Base-by-base conservation (phyloP, 2,888 invertebrate species). In the Thera britannica region DNA sequence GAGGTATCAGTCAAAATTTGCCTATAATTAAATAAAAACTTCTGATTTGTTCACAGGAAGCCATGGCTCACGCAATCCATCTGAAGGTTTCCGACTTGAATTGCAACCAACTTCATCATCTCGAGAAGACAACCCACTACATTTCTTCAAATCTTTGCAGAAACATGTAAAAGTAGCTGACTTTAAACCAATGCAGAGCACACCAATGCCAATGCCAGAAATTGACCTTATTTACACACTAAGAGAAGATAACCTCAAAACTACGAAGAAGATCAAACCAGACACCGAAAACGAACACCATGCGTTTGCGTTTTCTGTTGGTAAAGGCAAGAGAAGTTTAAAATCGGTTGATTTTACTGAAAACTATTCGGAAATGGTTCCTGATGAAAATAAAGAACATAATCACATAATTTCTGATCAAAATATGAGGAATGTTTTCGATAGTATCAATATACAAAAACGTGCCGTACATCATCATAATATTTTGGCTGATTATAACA, bases 21-120 rank as follows among this genome's bases (percentile, higher is more conserved):
- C 23, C 23, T 23, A 23, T 23, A 23, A 23, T 23, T 23, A 23
- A 23, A 23, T 1, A 23, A 38, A 38, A 3, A 38, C 38, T 38
- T 5, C 6, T 38, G 38, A 38, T 38, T 38, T 46, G 51, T 49
- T 54, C 2, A 11, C 54, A 54, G 54, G 61, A 34, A 54, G 6
- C 35, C 52, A 65, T 59, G 36, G 49, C 36, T n/a, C n/a, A 68
- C 62, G 41, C 5, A 52, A 48, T 38, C 58, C 35, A n/a, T 77
- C 80, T 6, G 83, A 85, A 74, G 85, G 82, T 1, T 67, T 85
- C 7, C 66, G 77, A 65, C 72, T 85, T 8, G 77, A 85, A 74
- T 3, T 80, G 0, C 70, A 67, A 6, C 79, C 82, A 0, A 78
- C 77, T 3, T 62, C 68, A 1, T 46, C 34, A 35, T 0, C 55